Conservation (phyloP, 2,888 invertebrate genomes). For the Odontocolon sp. region DNA sequence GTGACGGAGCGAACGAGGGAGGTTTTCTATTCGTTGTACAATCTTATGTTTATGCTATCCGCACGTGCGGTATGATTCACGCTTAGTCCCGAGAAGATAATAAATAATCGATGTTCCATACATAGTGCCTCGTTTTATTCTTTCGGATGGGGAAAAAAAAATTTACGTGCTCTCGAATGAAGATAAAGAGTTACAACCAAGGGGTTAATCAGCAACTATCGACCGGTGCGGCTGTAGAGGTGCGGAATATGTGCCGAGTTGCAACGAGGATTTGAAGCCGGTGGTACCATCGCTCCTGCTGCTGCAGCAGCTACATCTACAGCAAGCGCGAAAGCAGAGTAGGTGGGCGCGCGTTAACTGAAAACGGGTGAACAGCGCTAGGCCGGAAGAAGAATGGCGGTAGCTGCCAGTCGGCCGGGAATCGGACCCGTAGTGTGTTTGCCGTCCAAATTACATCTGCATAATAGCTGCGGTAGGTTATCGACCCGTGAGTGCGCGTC, state of each 20-base stretch:
- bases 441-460: slow-evolving; percentile 77
- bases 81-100: not conserved
- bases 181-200: not conserved
- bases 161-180: not conserved
- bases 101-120: too few species aligned
- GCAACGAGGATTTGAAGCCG: slow-evolving; percentile 37
- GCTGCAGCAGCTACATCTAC: slow-evolving; percentile 32
- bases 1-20: slow-evolving; percentile 39
- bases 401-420: slow-evolving; percentile 68
- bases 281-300: not conserved
- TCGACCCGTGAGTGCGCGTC: slow-evolving; percentile 73
- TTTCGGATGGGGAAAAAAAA: too few species aligned
- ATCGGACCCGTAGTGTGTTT: slow-evolving; percentile 73
- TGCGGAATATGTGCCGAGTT: slow-evolving; percentile 22
- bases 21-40: slow-evolving; percentile 23
- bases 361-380: slow-evolving; percentile 60
- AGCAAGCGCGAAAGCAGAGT: slow-evolving; percentile 35
- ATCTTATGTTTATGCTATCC: slow-evolving; percentile 25
- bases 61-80: not conserved
- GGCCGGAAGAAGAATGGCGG: slow-evolving; percentile 67
- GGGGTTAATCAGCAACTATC: slow-evolving; percentile 21
- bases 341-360: slow-evolving; percentile 59
- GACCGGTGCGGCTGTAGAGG: slow-evolving; percentile 7
- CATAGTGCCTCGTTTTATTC: too few species aligned
- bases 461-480: slow-evolving; percentile 76